phyloP scores from a whole-genome alignment of 2,888 invertebrate species.

The Trypoxylon attenuatum region DNA sequence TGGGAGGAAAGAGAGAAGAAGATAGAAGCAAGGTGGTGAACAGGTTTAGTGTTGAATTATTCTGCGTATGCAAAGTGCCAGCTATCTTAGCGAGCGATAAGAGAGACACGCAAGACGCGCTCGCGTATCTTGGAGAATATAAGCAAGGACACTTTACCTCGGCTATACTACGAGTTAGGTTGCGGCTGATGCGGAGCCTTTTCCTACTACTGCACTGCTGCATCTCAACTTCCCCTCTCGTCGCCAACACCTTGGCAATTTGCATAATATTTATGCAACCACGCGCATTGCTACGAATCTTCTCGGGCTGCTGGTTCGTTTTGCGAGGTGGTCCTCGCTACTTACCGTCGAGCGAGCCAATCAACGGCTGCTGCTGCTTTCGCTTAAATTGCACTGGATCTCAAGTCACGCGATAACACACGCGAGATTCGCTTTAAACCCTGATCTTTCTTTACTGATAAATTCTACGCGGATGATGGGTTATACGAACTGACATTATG shows the following conservation, averaged over 20 bases:
- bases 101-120: slow-evolving; percentile 73
- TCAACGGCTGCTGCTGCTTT: not conserved
- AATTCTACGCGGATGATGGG: not conserved
- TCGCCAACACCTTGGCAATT: slow-evolving; percentile 26
- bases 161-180: too few species aligned
- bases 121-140: slow-evolving; percentile 66
- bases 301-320: too few species aligned
- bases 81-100: slow-evolving; percentile 71
- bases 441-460: not conserved
- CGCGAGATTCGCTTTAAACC: not conserved
- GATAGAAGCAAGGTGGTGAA: not conserved
- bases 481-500: too few species aligned
- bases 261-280: slow-evolving; percentile 61
- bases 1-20: not conserved
- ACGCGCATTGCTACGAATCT: slow-evolving; percentile 7
- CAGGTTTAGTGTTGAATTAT: slow-evolving; percentile 70
- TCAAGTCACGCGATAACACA: not conserved
- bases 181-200: slow-evolving; percentile 16
- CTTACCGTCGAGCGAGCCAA: slow-evolving; percentile 9
- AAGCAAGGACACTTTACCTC: slow-evolving; percentile 67
- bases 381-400: slow-evolving; percentile 11
- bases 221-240: slow-evolving; percentile 9
- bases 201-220: slow-evolving; percentile 21
- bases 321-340: too few species aligned
- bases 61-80: slow-evolving; percentile 72